Evolutionary conservation across 2,797 vertebrate genomes (phyloP).

Genomic region (Anableps anableps): DNA sequence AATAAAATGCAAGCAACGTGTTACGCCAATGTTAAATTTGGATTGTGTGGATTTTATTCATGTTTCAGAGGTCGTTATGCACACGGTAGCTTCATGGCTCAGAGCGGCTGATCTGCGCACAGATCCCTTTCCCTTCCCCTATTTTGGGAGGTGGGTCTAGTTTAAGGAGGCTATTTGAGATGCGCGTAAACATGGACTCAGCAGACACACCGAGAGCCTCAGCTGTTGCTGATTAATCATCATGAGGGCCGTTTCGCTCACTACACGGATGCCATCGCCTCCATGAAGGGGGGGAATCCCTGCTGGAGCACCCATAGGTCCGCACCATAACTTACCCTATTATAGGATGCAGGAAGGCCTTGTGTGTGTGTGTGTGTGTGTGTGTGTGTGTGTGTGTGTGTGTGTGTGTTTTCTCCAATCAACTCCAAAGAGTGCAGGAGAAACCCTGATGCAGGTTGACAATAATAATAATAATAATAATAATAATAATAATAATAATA

Average conservation of each 20-base stretch:
- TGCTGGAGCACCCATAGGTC: conserved; percentile 53
- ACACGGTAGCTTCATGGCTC: conserved; percentile 5
- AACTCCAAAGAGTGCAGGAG: conserved; percentile 13
- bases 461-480: background rate
- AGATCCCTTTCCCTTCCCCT: conserved; percentile 72
- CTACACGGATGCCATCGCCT: conserved; percentile 39
- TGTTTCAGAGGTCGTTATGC: conserved; percentile 3
- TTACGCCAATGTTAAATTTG: background rate
- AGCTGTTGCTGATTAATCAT: conserved; percentile 91
- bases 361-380: too few relatives aligned
- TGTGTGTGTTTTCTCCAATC: background rate
- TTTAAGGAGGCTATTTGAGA: conserved; percentile 88
- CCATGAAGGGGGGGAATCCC: conserved; percentile 66
- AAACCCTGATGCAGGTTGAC: background rate
- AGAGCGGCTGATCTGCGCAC: conserved; percentile 41
- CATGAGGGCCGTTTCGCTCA: conserved; percentile 39
- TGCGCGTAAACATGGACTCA: conserved; percentile 88
- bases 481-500: too few relatives aligned
- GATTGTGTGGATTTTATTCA: too few relatives aligned
- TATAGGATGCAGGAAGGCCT: conserved; percentile 17
- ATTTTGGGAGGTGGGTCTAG: conserved; percentile 85
- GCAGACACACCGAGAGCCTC: conserved; percentile 83
- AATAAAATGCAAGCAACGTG: background rate
- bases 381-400: background rate
- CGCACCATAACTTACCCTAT: conserved; percentile 22